phyloP scores from a whole-genome alignment of 1,140 invertebrate species.

The Brachionus koreanus region DNA sequence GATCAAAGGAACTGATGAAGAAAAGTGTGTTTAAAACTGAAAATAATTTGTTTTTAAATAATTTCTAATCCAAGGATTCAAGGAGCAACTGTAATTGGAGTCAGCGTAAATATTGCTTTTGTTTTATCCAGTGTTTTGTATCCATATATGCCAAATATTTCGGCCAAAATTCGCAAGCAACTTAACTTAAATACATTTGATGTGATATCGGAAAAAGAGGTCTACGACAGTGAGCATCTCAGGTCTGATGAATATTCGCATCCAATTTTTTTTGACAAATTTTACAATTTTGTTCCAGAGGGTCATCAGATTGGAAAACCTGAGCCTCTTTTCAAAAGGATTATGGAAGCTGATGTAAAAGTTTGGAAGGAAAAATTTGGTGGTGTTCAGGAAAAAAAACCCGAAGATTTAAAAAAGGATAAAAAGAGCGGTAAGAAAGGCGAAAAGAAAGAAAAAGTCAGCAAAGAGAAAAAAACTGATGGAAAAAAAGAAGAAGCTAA shows the following conservation, averaged over 20 bases:
- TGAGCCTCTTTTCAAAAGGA: slow-evolving; percentile 36
- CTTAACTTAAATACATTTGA: slow-evolving; percentile 25
- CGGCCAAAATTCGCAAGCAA: slow-evolving; percentile 24
- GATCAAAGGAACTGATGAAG: slow-evolving; percentile 40
- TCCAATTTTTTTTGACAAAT: background rate
- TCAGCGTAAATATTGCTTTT: slow-evolving; percentile 9
- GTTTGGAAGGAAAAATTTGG: slow-evolving; percentile 33
- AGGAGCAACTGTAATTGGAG: slow-evolving; percentile 4
- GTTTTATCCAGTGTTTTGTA: slow-evolving; percentile 1
- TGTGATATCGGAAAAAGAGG: slow-evolving; percentile 22
- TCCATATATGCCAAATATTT: slow-evolving; percentile 38
- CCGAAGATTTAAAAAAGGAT: slow-evolving; percentile 17
- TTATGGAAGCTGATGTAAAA: slow-evolving; percentile 41
- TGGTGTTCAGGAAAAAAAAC: slow-evolving; percentile 34
- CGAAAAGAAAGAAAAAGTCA: background rate
- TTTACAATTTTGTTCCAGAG: slow-evolving; percentile 3
- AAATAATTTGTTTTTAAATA: background rate
- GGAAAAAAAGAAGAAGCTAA: background rate
- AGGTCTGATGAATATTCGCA: background rate
- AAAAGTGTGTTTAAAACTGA: slow-evolving; percentile 12
- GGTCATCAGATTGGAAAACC: slow-evolving; percentile 27
- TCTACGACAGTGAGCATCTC: slow-evolving; percentile 25
- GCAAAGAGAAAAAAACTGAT: background rate
- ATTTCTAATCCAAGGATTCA: background rate
- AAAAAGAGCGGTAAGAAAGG: slow-evolving; percentile 31